A percentile compares a stretch with the other conserved stretches of the same genome.
phyloP scores from a whole-genome alignment of 1,140 invertebrate genomes.

The Oryzaephilus surinamensis region DNA sequence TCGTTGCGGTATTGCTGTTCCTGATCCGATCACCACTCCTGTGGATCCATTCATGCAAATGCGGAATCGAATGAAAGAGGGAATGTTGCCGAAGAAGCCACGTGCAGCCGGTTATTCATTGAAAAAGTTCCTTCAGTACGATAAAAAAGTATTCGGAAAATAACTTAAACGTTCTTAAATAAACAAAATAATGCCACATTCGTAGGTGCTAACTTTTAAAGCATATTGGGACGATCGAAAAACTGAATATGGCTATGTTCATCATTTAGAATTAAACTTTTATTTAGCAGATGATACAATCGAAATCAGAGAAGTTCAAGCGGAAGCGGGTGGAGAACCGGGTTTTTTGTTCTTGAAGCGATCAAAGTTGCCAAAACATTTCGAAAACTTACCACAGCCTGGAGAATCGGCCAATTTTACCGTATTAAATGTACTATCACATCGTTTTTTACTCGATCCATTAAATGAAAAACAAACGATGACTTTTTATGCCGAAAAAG shows the following conservation, averaged over 20 bases:
- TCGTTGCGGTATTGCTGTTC: conserved; percentile 70
- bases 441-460: conserved; percentile 51
- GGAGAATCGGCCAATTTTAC: conserved; percentile 49
- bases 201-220: conserved; percentile 69
- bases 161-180: conserved; percentile 3
- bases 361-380: conserved; percentile 67
- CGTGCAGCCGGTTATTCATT: conserved; percentile 42
- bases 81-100: conserved; percentile 42
- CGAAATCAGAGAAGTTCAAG: conserved; percentile 69
- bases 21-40: conserved; percentile 52
- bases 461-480: conserved; percentile 40
- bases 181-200: conserved; percentile 31
- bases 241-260: conserved; percentile 58
- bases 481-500: conserved; percentile 57
- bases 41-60: conserved; percentile 42
- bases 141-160: conserved; percentile 48
- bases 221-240: conserved; percentile 84
- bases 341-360: conserved; percentile 62
- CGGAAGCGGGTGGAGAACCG: conserved; percentile 54
- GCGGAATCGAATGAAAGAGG: conserved; percentile 30
- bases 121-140: conserved; percentile 64
- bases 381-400: conserved; percentile 41
- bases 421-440: conserved; percentile 60
- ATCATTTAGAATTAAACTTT: conserved; percentile 66
- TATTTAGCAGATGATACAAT: conserved; percentile 83